phyloP scores from a whole-genome alignment of 2,797 vertebrate genomes.

The Catamblyrhynchus diadema region DNA sequence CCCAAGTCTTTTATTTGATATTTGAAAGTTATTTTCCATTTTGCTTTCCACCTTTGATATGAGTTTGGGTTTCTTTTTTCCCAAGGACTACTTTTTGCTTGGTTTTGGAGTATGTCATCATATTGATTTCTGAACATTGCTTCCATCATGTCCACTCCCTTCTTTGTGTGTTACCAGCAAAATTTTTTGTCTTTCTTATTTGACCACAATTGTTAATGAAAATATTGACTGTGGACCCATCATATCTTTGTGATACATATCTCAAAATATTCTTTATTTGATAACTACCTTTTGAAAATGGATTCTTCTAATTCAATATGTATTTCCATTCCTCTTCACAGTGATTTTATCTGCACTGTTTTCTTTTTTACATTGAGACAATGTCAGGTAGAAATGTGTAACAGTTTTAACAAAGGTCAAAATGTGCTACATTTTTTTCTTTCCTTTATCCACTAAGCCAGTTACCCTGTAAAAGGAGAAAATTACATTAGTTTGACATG shows the following conservation, averaged over 20 bases:
- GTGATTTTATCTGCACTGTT: neutral
- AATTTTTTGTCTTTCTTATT: neutral
- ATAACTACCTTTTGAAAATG: neutral
- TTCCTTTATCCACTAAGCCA: neutral
- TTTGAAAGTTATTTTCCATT: neutral
- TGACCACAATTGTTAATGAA: neutral
- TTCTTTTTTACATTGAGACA: neutral
- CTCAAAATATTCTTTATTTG: neutral
- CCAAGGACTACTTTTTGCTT: neutral
- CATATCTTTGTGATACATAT: neutral
- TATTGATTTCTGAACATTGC: neutral
- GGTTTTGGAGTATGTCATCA: neutral
- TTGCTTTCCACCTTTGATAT: neutral
- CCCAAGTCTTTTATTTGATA: neutral
- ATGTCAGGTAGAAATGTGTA: neutral
- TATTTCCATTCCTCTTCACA: neutral
- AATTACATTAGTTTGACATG: neutral
- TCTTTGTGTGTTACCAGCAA: neutral
- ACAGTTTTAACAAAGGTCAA: neutral
- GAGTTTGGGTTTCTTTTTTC: neutral
- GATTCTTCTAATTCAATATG: neutral
- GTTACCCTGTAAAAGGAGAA: neutral
- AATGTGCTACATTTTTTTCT: neutral
- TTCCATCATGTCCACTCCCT: neutral
- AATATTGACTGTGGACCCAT: neutral